Conservation (phyloP, 2,113 vertebrate species). For the Equus quagga region DNA sequence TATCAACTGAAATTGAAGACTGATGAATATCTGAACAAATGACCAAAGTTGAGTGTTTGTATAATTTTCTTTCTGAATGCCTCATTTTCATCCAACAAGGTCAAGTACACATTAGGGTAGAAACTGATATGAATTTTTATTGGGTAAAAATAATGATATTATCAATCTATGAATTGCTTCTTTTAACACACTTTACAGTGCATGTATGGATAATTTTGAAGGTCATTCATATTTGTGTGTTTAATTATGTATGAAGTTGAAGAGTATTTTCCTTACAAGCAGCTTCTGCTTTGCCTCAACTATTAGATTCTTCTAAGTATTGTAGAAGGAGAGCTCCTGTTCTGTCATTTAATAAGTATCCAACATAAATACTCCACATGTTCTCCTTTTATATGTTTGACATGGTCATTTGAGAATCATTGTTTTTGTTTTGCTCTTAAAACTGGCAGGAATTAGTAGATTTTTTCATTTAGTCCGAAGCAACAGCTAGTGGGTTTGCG, state of each 20-base stretch:
- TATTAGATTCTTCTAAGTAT: not conserved
- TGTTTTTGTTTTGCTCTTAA: conserved; percentile 38
- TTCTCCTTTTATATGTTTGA: not conserved
- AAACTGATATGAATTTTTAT: conserved; percentile 50
- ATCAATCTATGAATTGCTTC: conserved; percentile 31
- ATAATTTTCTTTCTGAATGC: conserved; percentile 58
- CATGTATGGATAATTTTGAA: conserved; percentile 19
- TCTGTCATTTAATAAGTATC: not conserved
- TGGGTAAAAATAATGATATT: conserved; percentile 59
- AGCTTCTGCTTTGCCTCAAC: not conserved
- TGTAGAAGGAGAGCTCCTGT: not conserved
- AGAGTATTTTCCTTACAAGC: not conserved
- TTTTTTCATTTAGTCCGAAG: not conserved
- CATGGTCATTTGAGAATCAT: not conserved
- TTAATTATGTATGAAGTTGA: not conserved
- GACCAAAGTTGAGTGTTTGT: conserved; percentile 63
- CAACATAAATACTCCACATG: not conserved
- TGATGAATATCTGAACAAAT: conserved; percentile 70
- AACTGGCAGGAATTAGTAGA: not conserved
- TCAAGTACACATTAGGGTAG: conserved; percentile 58
- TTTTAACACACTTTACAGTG: conserved; percentile 23
- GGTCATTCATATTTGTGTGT: conserved; percentile 29
- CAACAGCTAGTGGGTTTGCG: not conserved
- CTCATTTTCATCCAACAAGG: conserved; percentile 42
- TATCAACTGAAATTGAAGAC: conserved; percentile 72